Percentiles rank a stretch among this genome's conserved stretches.
Evolutionary conservation across 2,113 vertebrate genomes (phyloP).

Genomic region (Erythrocebus patas): DNA sequence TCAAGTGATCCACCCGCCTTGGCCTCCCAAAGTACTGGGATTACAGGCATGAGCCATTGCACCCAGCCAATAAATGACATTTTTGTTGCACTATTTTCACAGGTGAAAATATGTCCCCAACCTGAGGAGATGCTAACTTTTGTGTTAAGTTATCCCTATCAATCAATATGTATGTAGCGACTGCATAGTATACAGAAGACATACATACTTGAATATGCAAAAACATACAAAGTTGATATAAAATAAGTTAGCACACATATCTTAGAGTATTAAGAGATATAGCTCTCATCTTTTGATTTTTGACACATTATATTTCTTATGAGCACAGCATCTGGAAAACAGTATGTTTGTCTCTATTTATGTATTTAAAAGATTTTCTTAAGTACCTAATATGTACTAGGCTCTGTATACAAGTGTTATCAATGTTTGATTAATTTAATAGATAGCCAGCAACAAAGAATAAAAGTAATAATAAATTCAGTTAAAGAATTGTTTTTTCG

Average conservation of each 20-base stretch:
- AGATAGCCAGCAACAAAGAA: background rate
- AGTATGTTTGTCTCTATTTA: background rate
- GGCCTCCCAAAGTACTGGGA: no score
- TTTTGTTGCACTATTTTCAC: background rate
- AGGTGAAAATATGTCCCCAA: background rate
- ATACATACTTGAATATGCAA: background rate
- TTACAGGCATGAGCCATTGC: no score
- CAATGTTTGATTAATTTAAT: background rate
- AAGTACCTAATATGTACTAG: background rate
- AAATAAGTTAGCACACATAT: background rate
- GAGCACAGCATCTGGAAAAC: background rate
- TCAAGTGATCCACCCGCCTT: no score
- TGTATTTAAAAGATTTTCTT: background rate
- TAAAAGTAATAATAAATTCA: background rate
- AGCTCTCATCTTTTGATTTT: background rate
- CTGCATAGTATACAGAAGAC: background rate
- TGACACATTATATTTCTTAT: background rate
- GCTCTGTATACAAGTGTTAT: background rate
- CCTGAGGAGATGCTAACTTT: background rate
- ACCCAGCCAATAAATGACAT: no score
- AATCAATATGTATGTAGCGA: background rate
- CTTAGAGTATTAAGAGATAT: background rate
- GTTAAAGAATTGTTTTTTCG: background rate
- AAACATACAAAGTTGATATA: background rate
- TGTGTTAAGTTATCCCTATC: background rate